Evolutionary conservation across 2,113 vertebrate genomes (phyloP).

Genomic region (Muscicapa adusta): DNA sequence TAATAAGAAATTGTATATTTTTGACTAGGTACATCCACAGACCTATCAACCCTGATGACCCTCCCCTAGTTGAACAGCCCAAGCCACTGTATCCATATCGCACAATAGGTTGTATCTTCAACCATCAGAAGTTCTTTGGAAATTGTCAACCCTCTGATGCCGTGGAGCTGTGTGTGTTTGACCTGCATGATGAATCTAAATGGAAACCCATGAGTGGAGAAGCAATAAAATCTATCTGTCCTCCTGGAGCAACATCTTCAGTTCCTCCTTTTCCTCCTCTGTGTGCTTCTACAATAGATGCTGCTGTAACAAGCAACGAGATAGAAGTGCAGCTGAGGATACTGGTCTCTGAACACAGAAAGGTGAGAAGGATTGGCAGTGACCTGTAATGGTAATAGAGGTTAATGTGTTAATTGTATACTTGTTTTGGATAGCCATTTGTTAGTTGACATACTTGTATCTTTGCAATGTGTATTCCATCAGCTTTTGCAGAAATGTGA

Average conservation of each 20-base stretch:
- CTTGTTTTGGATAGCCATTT: background rate
- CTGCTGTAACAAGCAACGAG: slow-evolving; percentile 84
- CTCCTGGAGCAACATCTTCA: slow-evolving; percentile 78
- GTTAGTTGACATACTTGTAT: background rate
- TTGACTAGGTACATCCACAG: slow-evolving; percentile 85
- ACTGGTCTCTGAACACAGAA: slow-evolving; percentile 88
- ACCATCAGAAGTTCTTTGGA: slow-evolving; percentile 88
- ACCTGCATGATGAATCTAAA: slow-evolving; percentile 86
- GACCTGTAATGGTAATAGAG: background rate
- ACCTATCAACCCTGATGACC: slow-evolving; percentile 82
- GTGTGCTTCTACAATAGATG: slow-evolving; percentile 80
- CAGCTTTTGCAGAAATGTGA: background rate
- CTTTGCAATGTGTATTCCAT: background rate
- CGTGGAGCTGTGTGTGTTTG: slow-evolving; percentile 88
- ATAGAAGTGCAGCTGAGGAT: slow-evolving; percentile 89
- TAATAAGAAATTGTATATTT: background rate
- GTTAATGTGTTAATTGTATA: background rate
- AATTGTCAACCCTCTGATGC: slow-evolving; percentile 92
- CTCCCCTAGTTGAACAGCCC: slow-evolving; percentile 81
- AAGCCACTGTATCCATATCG: slow-evolving; percentile 86
- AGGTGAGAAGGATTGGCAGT: slow-evolving; percentile 75
- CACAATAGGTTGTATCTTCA: slow-evolving; percentile 93
- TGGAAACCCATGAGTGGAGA: slow-evolving; percentile 98
- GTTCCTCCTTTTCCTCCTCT: slow-evolving; percentile 86
- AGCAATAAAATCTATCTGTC: slow-evolving; percentile 89